phyloP scores from a whole-genome alignment of 2,888 invertebrate genomes.

The Rhopalosiphum nymphaeae region DNA sequence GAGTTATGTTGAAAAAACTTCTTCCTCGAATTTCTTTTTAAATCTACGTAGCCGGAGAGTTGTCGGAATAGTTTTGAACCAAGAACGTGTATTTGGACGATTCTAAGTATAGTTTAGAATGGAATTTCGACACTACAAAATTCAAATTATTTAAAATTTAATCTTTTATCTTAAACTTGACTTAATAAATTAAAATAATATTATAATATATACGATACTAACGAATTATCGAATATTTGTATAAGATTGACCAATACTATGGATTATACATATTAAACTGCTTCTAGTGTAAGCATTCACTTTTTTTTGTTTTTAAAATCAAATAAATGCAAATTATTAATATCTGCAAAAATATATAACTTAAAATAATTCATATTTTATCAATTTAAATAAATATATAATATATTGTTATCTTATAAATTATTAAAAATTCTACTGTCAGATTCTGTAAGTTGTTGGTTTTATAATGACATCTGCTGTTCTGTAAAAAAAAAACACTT shows the following conservation, averaged over 20 bases:
- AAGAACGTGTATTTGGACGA: not conserved
- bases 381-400: not conserved
- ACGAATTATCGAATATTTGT: not conserved
- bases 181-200: not conserved
- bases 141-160: not conserved
- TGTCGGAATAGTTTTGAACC: constrained; percentile 16
- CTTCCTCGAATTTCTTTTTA: not conserved
- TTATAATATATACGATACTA: not conserved
- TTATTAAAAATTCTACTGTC: not conserved
- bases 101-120: not conserved
- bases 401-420: not conserved
- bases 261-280: not conserved
- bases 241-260: not conserved
- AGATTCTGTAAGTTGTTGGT: not conserved
- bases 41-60: not conserved
- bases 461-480: constrained; percentile 4
- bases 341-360: not conserved
- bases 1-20: not conserved
- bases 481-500: not conserved
- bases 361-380: not conserved
- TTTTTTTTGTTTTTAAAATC: not conserved
- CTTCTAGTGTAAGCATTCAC: not conserved
- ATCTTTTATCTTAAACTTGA: not conserved
- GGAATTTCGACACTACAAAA: not conserved
- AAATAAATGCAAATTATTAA: not conserved